Evolutionary conservation across 2,888 invertebrate species (phyloP).

Genomic region (Selenia dentaria): DNA sequence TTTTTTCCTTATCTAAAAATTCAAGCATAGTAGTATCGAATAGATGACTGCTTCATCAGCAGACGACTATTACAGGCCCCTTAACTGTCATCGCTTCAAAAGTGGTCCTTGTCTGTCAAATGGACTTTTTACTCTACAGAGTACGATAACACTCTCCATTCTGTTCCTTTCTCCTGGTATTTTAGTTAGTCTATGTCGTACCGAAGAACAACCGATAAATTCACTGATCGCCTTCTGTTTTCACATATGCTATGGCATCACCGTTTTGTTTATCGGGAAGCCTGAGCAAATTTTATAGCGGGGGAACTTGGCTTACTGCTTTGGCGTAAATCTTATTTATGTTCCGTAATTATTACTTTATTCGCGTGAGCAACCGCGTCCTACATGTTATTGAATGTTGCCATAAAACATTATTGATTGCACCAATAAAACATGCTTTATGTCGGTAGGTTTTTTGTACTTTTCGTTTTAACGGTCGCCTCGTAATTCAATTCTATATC

Average conservation of each 20-base stretch:
- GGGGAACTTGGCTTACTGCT: conserved; percentile 55
- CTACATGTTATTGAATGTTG: conserved; percentile 77
- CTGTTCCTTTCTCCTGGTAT: too few relatives aligned
- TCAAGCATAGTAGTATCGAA: too few relatives aligned
- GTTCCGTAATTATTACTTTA: conserved; percentile 79
- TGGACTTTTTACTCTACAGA: too few relatives aligned
- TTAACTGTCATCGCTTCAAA: too few relatives aligned
- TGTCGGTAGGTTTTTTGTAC: conserved; percentile 57
- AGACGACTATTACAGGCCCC: too few relatives aligned
- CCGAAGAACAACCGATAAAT: too few relatives aligned
- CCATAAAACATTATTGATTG: conserved; percentile 81
- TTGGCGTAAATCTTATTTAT: conserved; percentile 77
- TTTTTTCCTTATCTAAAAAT: too few relatives aligned
- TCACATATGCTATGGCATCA: conserved; percentile 34
- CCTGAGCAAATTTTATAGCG: conserved; percentile 64
- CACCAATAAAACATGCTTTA: conserved; percentile 74
- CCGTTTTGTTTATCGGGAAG: conserved; percentile 74
- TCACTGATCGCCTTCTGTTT: background rate
- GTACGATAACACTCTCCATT: too few relatives aligned
- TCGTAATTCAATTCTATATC: conserved; percentile 52
- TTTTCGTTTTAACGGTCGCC: conserved; percentile 57
- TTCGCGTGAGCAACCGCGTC: conserved; percentile 68
- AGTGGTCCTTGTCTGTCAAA: too few relatives aligned
- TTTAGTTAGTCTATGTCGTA: too few relatives aligned
- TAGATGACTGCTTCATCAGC: too few relatives aligned